phyloP scores from a whole-genome alignment of 2,888 invertebrate species.

The Polyommatus icarus region DNA sequence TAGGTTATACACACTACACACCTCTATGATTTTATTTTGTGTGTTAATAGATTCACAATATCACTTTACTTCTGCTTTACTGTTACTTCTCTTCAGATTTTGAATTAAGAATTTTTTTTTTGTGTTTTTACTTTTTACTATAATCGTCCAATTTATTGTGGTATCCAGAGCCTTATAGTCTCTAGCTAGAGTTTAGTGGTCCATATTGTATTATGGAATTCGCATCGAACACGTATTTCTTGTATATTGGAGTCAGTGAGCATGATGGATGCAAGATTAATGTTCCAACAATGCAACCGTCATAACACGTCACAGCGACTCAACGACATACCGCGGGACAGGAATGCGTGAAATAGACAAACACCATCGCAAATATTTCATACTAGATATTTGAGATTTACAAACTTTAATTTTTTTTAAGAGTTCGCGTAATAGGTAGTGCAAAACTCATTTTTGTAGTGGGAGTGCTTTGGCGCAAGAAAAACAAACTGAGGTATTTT shows the following conservation, averaged over 20 bases:
- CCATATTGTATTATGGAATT: neutral
- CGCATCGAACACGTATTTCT: neutral
- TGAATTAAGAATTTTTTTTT: no score
- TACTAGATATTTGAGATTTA: no score
- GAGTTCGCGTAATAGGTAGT: no score
- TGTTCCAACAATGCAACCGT: slow-evolving; percentile 17
- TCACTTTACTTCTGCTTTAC: no score
- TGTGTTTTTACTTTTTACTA: neutral
- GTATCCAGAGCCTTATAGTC: neutral
- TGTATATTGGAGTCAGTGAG: neutral
- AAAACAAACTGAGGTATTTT: no score
- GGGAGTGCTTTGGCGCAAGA: no score
- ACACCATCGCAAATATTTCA: slow-evolving; percentile 3
- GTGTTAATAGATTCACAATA: neutral
- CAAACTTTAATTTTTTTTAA: no score
- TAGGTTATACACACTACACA: no score
- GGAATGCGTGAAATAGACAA: slow-evolving; percentile 20
- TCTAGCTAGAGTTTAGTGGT: neutral
- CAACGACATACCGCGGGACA: slow-evolving; percentile 1
- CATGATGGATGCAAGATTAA: slow-evolving; percentile 10
- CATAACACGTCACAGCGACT: slow-evolving; percentile 12
- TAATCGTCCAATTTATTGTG: neutral
- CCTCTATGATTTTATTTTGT: neutral
- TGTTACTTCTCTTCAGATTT: no score
- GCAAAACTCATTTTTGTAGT: no score